phyloP scores from a whole-genome alignment of 2,797 vertebrate genomes.

The Menidia menidia region DNA sequence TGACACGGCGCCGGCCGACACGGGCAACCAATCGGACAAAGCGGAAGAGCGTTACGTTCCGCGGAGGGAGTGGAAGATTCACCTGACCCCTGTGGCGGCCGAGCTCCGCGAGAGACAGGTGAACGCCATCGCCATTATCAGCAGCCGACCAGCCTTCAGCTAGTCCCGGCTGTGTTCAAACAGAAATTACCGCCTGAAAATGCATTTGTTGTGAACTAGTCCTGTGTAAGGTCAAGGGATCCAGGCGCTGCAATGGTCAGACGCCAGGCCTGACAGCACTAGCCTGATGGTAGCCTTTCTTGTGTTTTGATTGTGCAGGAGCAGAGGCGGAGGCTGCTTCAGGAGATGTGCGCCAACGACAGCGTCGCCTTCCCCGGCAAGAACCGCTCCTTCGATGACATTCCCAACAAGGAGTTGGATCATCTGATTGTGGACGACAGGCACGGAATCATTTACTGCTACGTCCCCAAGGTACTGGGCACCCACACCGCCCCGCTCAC shows the following conservation, averaged over 20 bases:
- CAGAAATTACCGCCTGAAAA: too few species aligned
- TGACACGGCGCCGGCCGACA: conserved; percentile 59
- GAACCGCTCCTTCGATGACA: conserved; percentile 95
- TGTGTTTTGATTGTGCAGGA: conserved; percentile 66
- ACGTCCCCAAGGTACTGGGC: conserved; percentile 89
- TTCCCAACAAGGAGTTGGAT: conserved; percentile 95
- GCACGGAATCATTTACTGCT: conserved; percentile 97
- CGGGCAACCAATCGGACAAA: conserved; percentile 81
- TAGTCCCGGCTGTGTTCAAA: too few species aligned
- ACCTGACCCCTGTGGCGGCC: conserved; percentile 79
- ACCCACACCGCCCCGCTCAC: too few species aligned
- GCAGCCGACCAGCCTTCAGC: too few species aligned
- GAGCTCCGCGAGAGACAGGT: conserved; percentile 83
- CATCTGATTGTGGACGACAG: conserved; percentile 97
- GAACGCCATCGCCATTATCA: neutral
- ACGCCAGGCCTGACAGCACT: too few species aligned
- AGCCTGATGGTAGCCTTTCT: too few species aligned
- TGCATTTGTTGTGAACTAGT: too few species aligned
- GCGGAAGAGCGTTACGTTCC: conserved; percentile 84
- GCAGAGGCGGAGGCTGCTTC: conserved; percentile 83
- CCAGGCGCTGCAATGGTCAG: too few species aligned
- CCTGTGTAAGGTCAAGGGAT: too few species aligned
- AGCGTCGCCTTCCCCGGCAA: conserved; percentile 90
- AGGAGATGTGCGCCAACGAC: conserved; percentile 88
- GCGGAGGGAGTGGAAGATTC: conserved; percentile 91